Percentiles rank a stretch among this genome's conserved stretches.
Conservation (phyloP, 1,140 invertebrate species). For the Papilio helenus region DNA sequence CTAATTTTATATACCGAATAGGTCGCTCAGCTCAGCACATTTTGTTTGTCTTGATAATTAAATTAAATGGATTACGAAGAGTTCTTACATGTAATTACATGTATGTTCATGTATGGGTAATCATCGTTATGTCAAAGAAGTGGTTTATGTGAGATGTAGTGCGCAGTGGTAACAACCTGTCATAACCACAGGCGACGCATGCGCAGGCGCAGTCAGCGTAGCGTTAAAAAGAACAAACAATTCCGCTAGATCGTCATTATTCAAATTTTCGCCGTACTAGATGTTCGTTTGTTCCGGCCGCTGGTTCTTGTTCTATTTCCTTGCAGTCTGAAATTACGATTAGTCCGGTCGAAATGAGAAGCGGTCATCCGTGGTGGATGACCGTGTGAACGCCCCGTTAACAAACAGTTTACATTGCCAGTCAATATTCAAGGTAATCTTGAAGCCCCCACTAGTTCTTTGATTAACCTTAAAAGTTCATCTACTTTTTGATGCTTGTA, state of each 20-base stretch:
- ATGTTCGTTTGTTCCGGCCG: conserved; percentile 78
- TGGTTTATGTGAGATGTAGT: conserved; percentile 25
- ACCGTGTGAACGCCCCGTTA: conserved; percentile 77
- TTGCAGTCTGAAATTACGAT: conserved; percentile 78
- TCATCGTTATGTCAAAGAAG: conserved; percentile 17
- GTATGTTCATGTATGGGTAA: neutral
- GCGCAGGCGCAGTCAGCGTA: conserved; percentile 66
- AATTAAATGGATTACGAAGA: no score
- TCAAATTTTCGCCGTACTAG: conserved; percentile 80
- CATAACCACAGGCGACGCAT: conserved; percentile 44
- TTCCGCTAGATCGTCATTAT: conserved; percentile 80
- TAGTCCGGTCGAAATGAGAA: conserved; percentile 70
- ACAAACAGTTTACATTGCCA: conserved; percentile 60
- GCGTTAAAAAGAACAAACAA: conserved; percentile 67
- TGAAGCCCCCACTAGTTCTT: conserved; percentile 1
- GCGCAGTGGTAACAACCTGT: conserved; percentile 48
- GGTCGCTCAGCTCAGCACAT: neutral
- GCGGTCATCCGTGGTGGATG: conserved; percentile 73
- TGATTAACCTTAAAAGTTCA: conserved; percentile 36
- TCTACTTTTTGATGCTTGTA: conserved; percentile 26
- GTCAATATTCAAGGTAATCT: conserved; percentile 34
- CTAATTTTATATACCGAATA: neutral
- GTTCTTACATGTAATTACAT: no score
- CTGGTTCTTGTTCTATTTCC: conserved; percentile 77
- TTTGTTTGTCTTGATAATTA: neutral